Base-by-base conservation (phyloP, 2,113 vertebrate genomes). In the Engystomops pustulosus region DNA sequence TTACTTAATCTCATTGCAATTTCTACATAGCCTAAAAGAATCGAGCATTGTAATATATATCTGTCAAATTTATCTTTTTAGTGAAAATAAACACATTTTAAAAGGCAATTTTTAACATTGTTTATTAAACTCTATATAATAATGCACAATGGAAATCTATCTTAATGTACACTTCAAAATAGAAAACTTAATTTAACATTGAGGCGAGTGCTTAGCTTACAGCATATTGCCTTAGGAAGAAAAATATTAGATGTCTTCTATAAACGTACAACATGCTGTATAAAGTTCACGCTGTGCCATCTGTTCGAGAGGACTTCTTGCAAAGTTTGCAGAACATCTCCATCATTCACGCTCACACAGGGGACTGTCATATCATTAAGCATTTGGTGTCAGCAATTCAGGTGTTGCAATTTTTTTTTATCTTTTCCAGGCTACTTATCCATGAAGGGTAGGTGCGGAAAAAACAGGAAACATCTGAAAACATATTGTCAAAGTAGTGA, bases 291-390 rank as follows among this genome's bases (percentile, higher is more conserved):
- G 55, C 41, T 77, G 55, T 62, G 72, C 47, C 74, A 78, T 84
- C 72, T 84, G 74, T 47, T 44, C 27, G 4, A 69, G 34, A 69
- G 32, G 60, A 84, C 71, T 65, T 76, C 41, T 38, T 68, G 82
- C 74, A 78, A 78, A 84, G 45, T 84, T 84, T 78, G 74, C 74
- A 55, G 60, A 55, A 78, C 58, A 77, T 77, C 82, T 69, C 60
- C 82, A 84, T 84, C 74, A 78, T 55, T 84, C 81, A 78, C 32
- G 34, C 74, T 84, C 62, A 77, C 47, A 69, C 62, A 55, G 60
- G 82, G 82, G 82, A 84, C 62, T 69, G 74, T 53, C 74, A 84
- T 49, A 78, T 84, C 82, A 84, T 84, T 84, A 78, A 84, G 82
- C 82, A 84, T 78, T 84, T 67, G 30, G 30, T 69, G 47, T 75